phyloP scores from a whole-genome alignment of 2,888 invertebrate species.

The Ophion obscuratus region DNA sequence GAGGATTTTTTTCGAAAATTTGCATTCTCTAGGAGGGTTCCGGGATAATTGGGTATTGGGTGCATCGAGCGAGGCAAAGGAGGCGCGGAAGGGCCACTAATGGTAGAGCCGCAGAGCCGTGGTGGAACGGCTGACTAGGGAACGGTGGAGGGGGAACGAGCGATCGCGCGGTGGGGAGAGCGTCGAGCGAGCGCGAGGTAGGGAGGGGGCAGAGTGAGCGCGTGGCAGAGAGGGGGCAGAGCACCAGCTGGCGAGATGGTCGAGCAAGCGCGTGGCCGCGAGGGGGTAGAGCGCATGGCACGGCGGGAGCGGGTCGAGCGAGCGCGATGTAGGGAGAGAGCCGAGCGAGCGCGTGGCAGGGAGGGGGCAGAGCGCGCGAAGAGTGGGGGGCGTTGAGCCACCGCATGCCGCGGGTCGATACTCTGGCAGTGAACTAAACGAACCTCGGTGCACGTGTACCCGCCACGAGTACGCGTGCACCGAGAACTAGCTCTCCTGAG shows the following conservation, averaged over 20 bases:
- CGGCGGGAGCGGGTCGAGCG: not conserved
- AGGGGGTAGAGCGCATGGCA: not conserved
- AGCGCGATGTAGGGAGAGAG: not conserved
- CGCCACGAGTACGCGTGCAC: conserved; percentile 73
- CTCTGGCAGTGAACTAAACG: conserved; percentile 74
- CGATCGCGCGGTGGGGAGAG: not conserved
- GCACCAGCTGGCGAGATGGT: conserved; percentile 40
- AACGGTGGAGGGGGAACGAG: not conserved
- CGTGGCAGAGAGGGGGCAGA: conserved; percentile 34
- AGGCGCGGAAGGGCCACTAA: not conserved
- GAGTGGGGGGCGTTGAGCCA: conserved; percentile 54
- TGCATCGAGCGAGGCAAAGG: conserved; percentile 14
- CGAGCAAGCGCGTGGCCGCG: not conserved
- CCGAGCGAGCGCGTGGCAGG: not conserved
- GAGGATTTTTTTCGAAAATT: not conserved
- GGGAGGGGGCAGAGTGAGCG: conserved; percentile 48
- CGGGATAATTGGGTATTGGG: not conserved
- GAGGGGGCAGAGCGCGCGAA: conserved; percentile 65
- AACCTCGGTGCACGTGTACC: conserved; percentile 72
- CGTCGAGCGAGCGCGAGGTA: not conserved
- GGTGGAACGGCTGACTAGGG: not conserved
- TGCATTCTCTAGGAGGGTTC: not conserved
- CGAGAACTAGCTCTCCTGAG: conserved; percentile 48
- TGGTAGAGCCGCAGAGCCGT: not conserved
- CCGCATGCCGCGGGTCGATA: conserved; percentile 78